These are phyloP conservation scores for Plebejus melissa DNA, from an alignment of 2,888 invertebrate species.

Conservation along the genomic window DNA sequence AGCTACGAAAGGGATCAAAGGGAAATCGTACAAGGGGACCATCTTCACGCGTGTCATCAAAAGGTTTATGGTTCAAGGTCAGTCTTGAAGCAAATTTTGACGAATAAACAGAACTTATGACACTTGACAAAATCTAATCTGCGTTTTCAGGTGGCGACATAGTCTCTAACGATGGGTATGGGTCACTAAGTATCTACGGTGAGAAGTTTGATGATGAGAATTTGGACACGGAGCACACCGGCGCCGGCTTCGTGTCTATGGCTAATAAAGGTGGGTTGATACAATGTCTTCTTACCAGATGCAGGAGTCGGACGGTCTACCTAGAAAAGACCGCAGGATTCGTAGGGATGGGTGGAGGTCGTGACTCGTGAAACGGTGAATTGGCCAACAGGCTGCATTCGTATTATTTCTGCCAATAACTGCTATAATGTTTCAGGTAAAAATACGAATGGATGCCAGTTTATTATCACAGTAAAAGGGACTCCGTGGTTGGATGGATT, in stretches of 20 bases:
- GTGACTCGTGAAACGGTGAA: too few species aligned
- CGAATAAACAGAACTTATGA: too few species aligned
- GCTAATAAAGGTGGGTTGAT: conserved; percentile 84
- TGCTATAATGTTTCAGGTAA: conserved; percentile 73
- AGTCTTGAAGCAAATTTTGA: not conserved
- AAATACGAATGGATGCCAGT: conserved; percentile 97
- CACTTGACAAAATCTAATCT: not conserved
- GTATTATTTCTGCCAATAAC: too few species aligned
- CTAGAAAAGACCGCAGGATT: too few species aligned
- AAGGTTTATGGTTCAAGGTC: conserved; percentile 95
- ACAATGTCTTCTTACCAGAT: too few species aligned
- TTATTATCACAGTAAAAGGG: conserved; percentile 93
- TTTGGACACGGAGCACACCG: conserved; percentile 87
- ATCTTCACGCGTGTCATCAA: conserved; percentile 92
- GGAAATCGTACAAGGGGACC: conserved; percentile 87
- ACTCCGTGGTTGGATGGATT: conserved; percentile 94
- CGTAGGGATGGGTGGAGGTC: too few species aligned
- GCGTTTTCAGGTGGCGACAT: conserved; percentile 88
- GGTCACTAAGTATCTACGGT: conserved; percentile 92
- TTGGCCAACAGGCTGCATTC: too few species aligned
- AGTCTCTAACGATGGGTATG: conserved; percentile 88
- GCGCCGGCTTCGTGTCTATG: conserved; percentile 94
- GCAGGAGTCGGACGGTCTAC: too few species aligned
- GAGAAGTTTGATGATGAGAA: conserved; percentile 92
- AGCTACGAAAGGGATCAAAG: conserved; percentile 86